Conservation (phyloP, 2,797 vertebrate genomes). For the Danio jaintianensis region DNA sequence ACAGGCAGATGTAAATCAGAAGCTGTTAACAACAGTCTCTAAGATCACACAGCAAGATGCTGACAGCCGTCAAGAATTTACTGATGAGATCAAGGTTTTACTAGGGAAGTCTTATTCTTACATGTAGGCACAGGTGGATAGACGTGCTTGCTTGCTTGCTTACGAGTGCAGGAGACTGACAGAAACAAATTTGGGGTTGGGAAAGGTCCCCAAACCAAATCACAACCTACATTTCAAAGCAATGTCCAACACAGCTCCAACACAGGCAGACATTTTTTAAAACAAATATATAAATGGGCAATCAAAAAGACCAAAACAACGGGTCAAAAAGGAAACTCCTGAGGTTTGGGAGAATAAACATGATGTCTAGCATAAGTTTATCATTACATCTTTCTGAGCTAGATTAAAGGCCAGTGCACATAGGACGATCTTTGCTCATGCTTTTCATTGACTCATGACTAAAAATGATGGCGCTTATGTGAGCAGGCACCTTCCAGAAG, state of each 20-base stretch:
- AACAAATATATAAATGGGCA: not conserved
- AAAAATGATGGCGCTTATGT: too few species aligned
- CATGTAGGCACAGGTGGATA: not conserved
- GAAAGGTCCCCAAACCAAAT: too few species aligned
- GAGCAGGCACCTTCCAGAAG: slow-evolving; percentile 14
- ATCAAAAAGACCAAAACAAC: not conserved
- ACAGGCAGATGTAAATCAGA: slow-evolving; percentile 1
- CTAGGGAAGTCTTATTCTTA: not conserved
- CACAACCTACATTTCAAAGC: too few species aligned
- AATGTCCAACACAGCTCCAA: too few species aligned
- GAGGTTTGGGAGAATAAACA: not conserved
- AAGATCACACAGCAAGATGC: not conserved
- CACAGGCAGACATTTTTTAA: not conserved
- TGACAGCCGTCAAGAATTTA: not conserved
- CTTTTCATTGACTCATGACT: too few species aligned
- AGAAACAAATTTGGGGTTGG: too few species aligned
- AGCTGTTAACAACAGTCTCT: not conserved
- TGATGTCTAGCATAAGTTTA: not conserved
- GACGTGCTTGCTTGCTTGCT: too few species aligned
- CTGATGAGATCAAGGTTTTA: not conserved
- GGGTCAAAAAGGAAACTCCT: not conserved
- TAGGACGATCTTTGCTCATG: too few species aligned
- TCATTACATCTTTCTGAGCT: not conserved
- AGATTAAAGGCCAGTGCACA: not conserved
- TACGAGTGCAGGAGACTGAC: too few species aligned